Percentiles rank a stretch among this genome's conserved stretches.
Evolutionary conservation across 2,888 invertebrate species (phyloP).

Genomic region (Trypoxylon attenuatum): DNA sequence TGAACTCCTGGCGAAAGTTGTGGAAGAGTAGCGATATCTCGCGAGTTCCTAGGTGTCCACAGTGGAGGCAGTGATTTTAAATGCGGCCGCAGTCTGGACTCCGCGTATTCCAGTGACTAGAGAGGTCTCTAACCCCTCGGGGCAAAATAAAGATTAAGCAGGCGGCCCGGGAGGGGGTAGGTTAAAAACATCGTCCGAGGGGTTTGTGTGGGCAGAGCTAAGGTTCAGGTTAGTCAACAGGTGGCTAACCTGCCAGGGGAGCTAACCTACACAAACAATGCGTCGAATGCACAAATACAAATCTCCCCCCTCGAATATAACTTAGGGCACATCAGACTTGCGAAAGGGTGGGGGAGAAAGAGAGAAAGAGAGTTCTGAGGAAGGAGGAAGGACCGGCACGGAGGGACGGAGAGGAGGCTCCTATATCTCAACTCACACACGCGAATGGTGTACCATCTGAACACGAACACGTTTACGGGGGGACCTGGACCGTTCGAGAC

Average conservation of each 20-base stretch:
- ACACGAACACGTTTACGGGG: conserved; percentile 69
- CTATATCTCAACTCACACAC: conserved; percentile 70
- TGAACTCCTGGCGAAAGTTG: conserved; percentile 7
- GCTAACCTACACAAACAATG: conserved; percentile 73
- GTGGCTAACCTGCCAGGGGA: conserved; percentile 73
- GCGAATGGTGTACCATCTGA: conserved; percentile 60
- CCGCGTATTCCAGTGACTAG: conserved; percentile 25
- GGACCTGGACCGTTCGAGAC: conserved; percentile 71
- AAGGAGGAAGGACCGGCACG: conserved; percentile 31
- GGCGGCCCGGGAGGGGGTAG: conserved; percentile 57
- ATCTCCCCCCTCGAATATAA: conserved; percentile 66
- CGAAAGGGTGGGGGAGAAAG: conserved; percentile 15
- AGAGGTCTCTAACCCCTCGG: conserved; percentile 66
- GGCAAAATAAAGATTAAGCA: conserved; percentile 68
- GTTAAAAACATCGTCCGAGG: conserved; percentile 68
- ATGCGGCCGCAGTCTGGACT: conserved; percentile 49
- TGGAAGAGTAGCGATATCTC: background rate
- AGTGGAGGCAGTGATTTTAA: conserved; percentile 54
- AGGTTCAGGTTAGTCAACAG: conserved; percentile 74
- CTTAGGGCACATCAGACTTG: conserved; percentile 51
- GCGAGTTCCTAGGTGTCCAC: background rate
- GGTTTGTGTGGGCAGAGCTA: conserved; percentile 65
- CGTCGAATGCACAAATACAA: conserved; percentile 72
- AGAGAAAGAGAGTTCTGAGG: conserved; percentile 22
- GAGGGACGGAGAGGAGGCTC: conserved; percentile 54